A percentile compares a stretch with the other conserved stretches of the same genome.
Conservation (phyloP, 2,113 vertebrate genomes). For the Coracopsis vasa region DNA sequence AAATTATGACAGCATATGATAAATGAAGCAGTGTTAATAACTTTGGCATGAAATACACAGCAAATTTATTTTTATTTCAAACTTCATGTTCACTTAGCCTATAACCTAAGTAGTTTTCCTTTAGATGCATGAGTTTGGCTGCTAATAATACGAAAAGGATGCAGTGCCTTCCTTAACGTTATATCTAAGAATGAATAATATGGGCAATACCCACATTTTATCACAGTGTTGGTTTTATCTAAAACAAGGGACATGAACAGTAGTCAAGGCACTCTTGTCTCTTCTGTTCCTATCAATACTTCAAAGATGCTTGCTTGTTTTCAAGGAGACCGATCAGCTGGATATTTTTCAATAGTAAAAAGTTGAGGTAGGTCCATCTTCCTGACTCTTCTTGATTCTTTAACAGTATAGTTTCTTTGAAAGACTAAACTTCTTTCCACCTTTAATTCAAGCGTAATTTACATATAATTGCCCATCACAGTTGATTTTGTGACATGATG, state of each 20-base stretch:
- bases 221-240: background rate
- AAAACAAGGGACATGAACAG: background rate
- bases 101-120: background rate
- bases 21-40: background rate
- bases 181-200: background rate
- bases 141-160: background rate
- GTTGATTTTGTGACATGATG: background rate
- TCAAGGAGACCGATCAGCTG: background rate
- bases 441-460: background rate
- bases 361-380: background rate
- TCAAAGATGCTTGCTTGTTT: background rate
- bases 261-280: background rate
- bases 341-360: background rate
- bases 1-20: background rate
- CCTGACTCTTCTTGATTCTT: background rate
- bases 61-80: conserved; percentile 16
- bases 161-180: background rate
- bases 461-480: background rate
- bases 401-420: background rate
- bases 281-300: background rate
- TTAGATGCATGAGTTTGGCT: background rate
- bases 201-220: background rate
- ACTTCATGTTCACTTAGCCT: background rate
- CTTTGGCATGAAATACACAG: background rate
- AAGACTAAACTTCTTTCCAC: background rate